Evolutionary conservation across 1,140 invertebrate genomes (phyloP), one percentile per base, ranked within the genome.

Genomic region (Cydia fagiglandana): DNA sequence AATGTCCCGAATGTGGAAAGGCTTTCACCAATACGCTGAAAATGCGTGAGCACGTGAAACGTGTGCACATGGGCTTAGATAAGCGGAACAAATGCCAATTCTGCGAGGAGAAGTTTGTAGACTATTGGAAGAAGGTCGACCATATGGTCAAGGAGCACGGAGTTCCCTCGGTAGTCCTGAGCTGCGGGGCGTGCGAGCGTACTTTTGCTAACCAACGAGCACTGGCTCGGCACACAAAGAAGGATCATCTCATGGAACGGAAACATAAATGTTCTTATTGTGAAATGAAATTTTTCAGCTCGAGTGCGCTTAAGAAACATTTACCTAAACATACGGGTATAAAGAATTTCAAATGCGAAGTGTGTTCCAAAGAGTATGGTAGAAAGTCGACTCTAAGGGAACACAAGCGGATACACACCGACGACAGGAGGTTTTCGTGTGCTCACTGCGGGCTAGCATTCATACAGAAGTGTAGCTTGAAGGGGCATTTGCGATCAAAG

Each of bases 271-370:
- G 94, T 75, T 86, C 85, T 0, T 86, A 94, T 50, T 94, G 94
- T 76, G 87, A 87, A 0, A 90, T 87, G 61, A 85, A 90, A 12
- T 94, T 94, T 75, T 91, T 97, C 89, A 91, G 90, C 74, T 94
- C 93, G 76, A 91, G 93, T 56, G 91, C 91, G 0, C 80, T 94
- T 0, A 88, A 90, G 64, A 89, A 89, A 0, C 94, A 94, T 75
- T 93, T 94, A 89, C 83, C 93, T 1, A 90, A 90, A 45, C 94
- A 95, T 80, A 96, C 95, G 0, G 96, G 96, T 0, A 95, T 96
- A 79, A 94, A 95, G 30, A 96, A 96, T 2, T 96, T 96, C 82
- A 94, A 95, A 64, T 94, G 94, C 80, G 93, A 94, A 1, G 93
- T 95, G 5, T 97, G 96, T 83, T 93, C 94, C 13, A 95, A 95